Conservation (phyloP, 2,888 invertebrate genomes). For the Erebia aethiops region DNA sequence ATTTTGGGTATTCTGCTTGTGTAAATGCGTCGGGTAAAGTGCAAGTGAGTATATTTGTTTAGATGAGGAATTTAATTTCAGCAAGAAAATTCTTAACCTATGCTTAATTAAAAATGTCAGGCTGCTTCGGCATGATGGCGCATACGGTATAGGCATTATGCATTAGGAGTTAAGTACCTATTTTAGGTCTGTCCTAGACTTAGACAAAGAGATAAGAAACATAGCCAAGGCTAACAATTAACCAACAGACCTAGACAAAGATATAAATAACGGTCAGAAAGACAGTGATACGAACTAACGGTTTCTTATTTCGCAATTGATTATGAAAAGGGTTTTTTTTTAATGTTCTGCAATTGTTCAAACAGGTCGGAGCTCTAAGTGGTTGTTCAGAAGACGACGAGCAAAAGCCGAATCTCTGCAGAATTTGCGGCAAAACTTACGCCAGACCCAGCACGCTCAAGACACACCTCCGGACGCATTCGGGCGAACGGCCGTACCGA, state of each 20-base stretch:
- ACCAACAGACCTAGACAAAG: too few species aligned
- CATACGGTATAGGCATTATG: too few species aligned
- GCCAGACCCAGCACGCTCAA: conserved; percentile 98
- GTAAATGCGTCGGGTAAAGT: conserved; percentile 69
- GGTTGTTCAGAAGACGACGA: conserved; percentile 88
- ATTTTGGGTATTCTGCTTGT: conserved; percentile 69
- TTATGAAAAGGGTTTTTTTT: not conserved
- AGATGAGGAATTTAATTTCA: too few species aligned
- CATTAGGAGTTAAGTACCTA: too few species aligned
- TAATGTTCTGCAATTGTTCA: not conserved
- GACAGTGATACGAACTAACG: too few species aligned
- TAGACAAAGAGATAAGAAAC: too few species aligned
- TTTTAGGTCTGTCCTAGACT: too few species aligned
- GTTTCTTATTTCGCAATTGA: too few species aligned
- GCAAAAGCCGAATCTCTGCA: conserved; percentile 93
- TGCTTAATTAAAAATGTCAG: too few species aligned
- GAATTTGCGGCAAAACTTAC: conserved; percentile 98
- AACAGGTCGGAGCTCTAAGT: conserved; percentile 75
- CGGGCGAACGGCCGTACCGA: conserved; percentile 95
- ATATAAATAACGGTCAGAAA: too few species aligned
- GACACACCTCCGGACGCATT: conserved; percentile 97
- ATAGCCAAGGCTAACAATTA: too few species aligned
- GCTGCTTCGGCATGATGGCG: too few species aligned
- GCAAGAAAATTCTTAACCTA: not conserved
- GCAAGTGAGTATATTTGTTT: conserved; percentile 51